Conservation (phyloP, 1,140 invertebrate genomes). For the Ceratitis capitata region DNA sequence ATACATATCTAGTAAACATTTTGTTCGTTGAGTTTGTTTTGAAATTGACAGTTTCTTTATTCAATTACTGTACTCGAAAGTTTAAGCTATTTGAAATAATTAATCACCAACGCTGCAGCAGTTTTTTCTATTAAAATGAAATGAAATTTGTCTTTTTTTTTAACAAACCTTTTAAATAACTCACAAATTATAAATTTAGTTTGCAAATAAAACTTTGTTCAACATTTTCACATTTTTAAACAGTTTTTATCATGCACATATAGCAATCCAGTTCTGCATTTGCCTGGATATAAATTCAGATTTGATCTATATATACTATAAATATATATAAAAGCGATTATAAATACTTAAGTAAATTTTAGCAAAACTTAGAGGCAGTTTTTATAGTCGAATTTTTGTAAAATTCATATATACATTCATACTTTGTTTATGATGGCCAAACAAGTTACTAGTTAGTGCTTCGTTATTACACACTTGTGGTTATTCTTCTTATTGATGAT, state of each 20-base stretch:
- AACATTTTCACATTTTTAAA: conserved; percentile 30
- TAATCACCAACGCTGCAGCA: conserved; percentile 35
- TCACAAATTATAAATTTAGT: conserved; percentile 18
- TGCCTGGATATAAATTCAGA: conserved; percentile 9
- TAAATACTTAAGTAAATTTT: conserved; percentile 19
- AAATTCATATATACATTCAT: conserved; percentile 8
- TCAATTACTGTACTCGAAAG: conserved; percentile 29
- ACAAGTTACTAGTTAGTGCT: conserved; percentile 9
- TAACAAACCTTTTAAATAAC: background rate
- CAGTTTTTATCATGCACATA: background rate
- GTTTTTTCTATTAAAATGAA: background rate
- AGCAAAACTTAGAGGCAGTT: conserved; percentile 20
- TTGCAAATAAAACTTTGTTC: conserved; percentile 37
- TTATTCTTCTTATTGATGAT: background rate
- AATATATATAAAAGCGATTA: conserved; percentile 8
- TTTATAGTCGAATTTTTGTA: conserved; percentile 29
- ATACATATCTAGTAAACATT: background rate
- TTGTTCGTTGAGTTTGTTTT: conserved; percentile 41
- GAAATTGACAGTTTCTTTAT: conserved; percentile 29
- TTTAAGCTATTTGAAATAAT: conserved; percentile 24
- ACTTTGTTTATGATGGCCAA: background rate
- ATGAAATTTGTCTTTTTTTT: background rate
- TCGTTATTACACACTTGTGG: conserved; percentile 3
- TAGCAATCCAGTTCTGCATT: conserved; percentile 31
- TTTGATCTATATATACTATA: background rate